A percentile compares a stretch with the other conserved stretches of the same genome.
Conservation (phyloP, 2,888 invertebrate genomes). For the Mesopsocus fuscifrons region DNA sequence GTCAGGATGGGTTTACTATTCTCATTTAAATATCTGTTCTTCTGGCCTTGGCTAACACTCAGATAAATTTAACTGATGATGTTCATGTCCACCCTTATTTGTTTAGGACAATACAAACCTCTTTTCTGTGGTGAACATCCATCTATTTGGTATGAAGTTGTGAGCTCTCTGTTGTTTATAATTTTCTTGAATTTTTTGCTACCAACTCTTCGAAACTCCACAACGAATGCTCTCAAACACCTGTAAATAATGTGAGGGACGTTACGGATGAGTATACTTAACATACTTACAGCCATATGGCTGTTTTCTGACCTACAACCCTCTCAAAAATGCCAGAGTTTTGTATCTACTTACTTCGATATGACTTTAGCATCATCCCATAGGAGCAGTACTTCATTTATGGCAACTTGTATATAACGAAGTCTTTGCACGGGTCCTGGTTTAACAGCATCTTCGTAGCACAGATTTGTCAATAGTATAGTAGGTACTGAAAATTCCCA, state of each 20-base stretch:
- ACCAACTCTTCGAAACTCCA: constrained; percentile 16
- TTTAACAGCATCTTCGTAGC: constrained; percentile 21
- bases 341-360: too few species aligned
- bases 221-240: constrained; percentile 25
- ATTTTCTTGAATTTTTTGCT: constrained; percentile 6
- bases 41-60: too few species aligned
- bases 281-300: not conserved
- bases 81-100: too few species aligned
- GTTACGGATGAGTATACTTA: not conserved
- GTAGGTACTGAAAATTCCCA: constrained; percentile 23
- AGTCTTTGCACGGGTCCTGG: constrained; percentile 24
- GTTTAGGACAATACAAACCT: too few species aligned
- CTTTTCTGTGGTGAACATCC: not conserved
- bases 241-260: constrained; percentile 12
- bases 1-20: too few species aligned
- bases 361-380: too few species aligned
- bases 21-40: too few species aligned
- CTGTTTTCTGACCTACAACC: constrained; percentile 19
- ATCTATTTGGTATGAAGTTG: constrained; percentile 9
- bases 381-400: constrained; percentile 28
- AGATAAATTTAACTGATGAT: too few species aligned
- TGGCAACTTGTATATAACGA: constrained; percentile 24
- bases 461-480: constrained; percentile 26
- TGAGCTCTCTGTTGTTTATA: not conserved
- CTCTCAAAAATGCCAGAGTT: constrained; percentile 18